phyloP scores from a whole-genome alignment of 2,797 vertebrate genomes.

The Sternarchorhynchus goeldii region DNA sequence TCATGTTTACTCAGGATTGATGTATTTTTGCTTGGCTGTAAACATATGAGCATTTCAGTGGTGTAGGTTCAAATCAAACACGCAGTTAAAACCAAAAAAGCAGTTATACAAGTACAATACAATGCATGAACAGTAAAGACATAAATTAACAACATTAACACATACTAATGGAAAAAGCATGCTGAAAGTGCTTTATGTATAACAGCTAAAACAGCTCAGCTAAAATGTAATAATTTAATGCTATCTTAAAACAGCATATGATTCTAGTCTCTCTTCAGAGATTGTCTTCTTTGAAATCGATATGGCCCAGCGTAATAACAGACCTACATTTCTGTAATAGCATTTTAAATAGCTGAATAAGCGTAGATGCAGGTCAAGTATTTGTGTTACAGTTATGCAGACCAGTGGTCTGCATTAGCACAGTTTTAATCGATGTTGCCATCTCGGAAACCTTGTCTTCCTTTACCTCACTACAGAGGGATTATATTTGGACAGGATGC shows the following conservation, averaged over 20 bases:
- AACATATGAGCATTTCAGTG: background rate
- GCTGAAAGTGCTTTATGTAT: background rate
- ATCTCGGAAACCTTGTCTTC: too few species aligned
- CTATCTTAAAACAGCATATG: constrained; percentile 13
- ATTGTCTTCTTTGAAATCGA: background rate
- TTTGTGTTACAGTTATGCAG: background rate
- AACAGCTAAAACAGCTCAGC: background rate
- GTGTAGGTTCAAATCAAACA: background rate
- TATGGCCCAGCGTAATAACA: background rate
- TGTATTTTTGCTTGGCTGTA: background rate
- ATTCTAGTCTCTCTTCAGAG: background rate
- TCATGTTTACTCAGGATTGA: background rate
- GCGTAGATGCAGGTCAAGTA: background rate
- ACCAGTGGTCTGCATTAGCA: background rate
- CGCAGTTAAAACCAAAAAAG: background rate
- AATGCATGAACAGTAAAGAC: background rate
- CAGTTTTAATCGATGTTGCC: background rate
- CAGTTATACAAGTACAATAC: constrained; percentile 1
- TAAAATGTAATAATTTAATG: background rate
- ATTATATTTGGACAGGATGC: background rate
- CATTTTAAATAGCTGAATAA: constrained; percentile 1
- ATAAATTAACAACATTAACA: background rate
- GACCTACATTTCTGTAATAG: background rate
- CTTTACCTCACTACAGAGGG: background rate
- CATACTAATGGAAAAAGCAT: background rate